Evolutionary conservation across 2,888 invertebrate genomes (phyloP).

Genomic region (Sepioteuthis lessoniana): DNA sequence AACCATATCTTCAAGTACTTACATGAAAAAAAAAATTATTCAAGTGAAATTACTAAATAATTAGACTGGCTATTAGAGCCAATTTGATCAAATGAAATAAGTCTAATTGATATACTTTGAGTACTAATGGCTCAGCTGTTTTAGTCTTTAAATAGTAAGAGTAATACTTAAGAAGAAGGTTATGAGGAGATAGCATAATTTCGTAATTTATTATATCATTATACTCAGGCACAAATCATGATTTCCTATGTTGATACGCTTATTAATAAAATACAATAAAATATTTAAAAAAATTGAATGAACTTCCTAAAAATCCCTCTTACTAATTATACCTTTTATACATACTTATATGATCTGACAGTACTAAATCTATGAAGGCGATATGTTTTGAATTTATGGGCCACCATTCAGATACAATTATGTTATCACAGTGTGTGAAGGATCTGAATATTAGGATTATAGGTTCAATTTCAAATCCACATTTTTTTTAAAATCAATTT

Average conservation of each 20-base stretch:
- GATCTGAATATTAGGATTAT: too few relatives aligned
- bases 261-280: not conserved
- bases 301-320: not conserved
- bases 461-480: too few relatives aligned
- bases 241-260: not conserved
- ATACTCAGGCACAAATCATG: not conserved
- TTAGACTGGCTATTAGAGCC: not conserved
- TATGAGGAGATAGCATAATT: not conserved
- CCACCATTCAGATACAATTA: too few relatives aligned
- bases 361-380: too few relatives aligned
- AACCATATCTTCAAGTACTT: not conserved
- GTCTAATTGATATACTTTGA: not conserved
- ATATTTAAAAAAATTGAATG: not conserved
- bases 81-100: not conserved
- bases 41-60: not conserved
- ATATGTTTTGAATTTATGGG: too few relatives aligned
- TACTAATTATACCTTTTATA: not conserved
- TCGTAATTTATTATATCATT: not conserved
- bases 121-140: not conserved
- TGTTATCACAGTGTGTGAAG: too few relatives aligned
- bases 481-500: too few relatives aligned
- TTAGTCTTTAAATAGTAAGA: not conserved
- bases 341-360: too few relatives aligned
- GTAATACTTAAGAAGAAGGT: not conserved
- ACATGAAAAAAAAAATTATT: not conserved